phyloP scores from a whole-genome alignment of 2,888 invertebrate species.

The Himalopsyche tibetana region DNA sequence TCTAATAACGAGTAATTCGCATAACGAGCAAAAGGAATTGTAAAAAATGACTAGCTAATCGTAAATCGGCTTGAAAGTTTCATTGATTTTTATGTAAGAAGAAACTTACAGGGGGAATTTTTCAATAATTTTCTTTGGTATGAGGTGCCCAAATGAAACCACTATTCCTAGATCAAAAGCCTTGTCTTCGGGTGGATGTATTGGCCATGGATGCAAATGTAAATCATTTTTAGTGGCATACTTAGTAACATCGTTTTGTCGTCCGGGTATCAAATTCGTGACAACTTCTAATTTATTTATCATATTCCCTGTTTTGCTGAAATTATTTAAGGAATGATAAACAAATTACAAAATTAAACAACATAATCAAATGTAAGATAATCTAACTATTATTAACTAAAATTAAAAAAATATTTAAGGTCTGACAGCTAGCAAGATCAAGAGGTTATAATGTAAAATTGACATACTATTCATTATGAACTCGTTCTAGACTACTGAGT shows the following conservation, averaged over 20 bases:
- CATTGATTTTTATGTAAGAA: background rate
- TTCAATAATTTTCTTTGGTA: conserved; percentile 85
- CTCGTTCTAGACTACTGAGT: conserved; percentile 82
- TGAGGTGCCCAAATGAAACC: conserved; percentile 95
- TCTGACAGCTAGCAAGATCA: background rate
- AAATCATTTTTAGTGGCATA: conserved; percentile 82
- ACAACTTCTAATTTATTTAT: conserved; percentile 82
- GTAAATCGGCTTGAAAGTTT: too few species aligned
- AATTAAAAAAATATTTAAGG: background rate
- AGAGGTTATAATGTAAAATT: conserved; percentile 51
- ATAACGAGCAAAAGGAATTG: too few species aligned
- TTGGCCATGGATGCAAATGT: conserved; percentile 82
- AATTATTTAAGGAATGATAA: conserved; percentile 65
- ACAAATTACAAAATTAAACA: background rate
- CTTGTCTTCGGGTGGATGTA: conserved; percentile 70
- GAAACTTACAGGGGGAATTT: conserved; percentile 87
- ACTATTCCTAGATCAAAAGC: conserved; percentile 91
- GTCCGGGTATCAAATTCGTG: conserved; percentile 73
- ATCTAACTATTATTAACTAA: background rate
- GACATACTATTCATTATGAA: conserved; percentile 82
- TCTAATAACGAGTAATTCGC: too few species aligned
- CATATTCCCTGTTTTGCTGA: conserved; percentile 75
- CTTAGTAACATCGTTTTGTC: conserved; percentile 77
- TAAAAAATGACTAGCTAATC: too few species aligned
- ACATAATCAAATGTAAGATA: background rate